Percentiles rank a stretch among this genome's conserved stretches.
phyloP scores from a whole-genome alignment of 2,113 vertebrate genomes.

The Albula goreensis region DNA sequence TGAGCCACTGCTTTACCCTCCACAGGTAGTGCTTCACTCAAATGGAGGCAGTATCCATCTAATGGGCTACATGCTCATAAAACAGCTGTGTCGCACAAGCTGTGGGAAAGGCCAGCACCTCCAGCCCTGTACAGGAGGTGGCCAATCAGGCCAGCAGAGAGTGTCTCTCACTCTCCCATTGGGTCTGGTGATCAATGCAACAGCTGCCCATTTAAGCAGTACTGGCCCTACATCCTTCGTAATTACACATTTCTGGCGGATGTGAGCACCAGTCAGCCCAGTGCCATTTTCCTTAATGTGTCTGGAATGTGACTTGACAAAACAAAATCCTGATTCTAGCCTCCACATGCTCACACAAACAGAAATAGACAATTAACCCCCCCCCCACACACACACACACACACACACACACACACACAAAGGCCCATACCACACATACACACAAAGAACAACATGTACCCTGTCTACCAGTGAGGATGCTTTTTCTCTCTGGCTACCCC shows the following conservation, averaged over 20 bases:
- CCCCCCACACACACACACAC: not conserved
- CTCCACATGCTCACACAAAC: not conserved
- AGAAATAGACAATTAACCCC: too few species aligned
- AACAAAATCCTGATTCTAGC: slow-evolving; percentile 55
- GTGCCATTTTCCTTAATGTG: slow-evolving; percentile 72
- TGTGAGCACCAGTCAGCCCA: slow-evolving; percentile 58
- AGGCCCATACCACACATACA: not conserved
- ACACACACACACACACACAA: not conserved
- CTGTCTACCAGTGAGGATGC: slow-evolving; percentile 55
- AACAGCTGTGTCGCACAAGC: not conserved
- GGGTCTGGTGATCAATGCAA: not conserved
- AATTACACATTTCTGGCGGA: slow-evolving; percentile 68
- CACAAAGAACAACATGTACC: slow-evolving; percentile 57
- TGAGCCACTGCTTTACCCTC: not conserved
- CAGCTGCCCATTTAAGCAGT: not conserved
- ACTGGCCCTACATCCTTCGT: slow-evolving; percentile 59
- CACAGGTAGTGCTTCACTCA: not conserved
- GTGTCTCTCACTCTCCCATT: not conserved
- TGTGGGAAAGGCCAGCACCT: not conserved
- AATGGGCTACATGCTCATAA: not conserved
- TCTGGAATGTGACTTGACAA: slow-evolving; percentile 72
- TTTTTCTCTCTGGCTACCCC: slow-evolving; percentile 79
- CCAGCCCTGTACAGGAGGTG: not conserved
- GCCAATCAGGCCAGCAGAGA: not conserved
- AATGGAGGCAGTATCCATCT: not conserved